These are phyloP conservation scores for Manduca sexta DNA, from an alignment of 1,140 invertebrate genomes.

Conservation along the genomic window DNA sequence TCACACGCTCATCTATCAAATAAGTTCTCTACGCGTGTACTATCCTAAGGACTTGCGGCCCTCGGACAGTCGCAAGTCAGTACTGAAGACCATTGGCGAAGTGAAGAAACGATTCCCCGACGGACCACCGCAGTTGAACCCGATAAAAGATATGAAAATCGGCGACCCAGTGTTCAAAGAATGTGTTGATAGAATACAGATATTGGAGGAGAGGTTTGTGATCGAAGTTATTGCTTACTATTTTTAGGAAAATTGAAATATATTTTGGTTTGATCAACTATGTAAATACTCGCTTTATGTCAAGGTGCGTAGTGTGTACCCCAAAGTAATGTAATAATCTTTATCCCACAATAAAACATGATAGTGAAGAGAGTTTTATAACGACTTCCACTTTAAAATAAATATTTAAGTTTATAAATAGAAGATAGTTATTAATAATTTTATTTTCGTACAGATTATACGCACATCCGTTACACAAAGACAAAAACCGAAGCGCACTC, in stretches of 20 bases:
- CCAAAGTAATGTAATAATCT: too few relatives aligned
- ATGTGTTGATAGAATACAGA: constrained; percentile 87
- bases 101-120: constrained; percentile 92
- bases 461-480: constrained; percentile 88
- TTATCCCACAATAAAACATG: too few relatives aligned
- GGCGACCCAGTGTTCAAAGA: constrained; percentile 86
- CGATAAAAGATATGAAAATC: constrained; percentile 97
- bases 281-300: too few relatives aligned
- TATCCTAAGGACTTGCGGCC: constrained; percentile 92
- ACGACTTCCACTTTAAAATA: too few relatives aligned
- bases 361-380: too few relatives aligned
- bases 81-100: constrained; percentile 92
- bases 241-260: too few relatives aligned
- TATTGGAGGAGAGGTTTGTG: constrained; percentile 81
- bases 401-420: too few relatives aligned
- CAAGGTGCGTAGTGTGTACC: too few relatives aligned
- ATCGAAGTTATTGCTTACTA: too few relatives aligned
- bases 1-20: constrained; percentile 86
- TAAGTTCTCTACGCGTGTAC: constrained; percentile 93
- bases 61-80: constrained; percentile 86
- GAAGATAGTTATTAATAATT: too few relatives aligned
- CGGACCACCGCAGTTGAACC: constrained; percentile 92
- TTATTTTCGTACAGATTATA: constrained; percentile 79
- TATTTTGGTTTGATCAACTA: too few relatives aligned
- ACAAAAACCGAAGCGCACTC: constrained; percentile 80